Evolutionary conservation across 2,888 invertebrate genomes (phyloP).

Genomic region (Cataglyphis rosenhaueri): DNA sequence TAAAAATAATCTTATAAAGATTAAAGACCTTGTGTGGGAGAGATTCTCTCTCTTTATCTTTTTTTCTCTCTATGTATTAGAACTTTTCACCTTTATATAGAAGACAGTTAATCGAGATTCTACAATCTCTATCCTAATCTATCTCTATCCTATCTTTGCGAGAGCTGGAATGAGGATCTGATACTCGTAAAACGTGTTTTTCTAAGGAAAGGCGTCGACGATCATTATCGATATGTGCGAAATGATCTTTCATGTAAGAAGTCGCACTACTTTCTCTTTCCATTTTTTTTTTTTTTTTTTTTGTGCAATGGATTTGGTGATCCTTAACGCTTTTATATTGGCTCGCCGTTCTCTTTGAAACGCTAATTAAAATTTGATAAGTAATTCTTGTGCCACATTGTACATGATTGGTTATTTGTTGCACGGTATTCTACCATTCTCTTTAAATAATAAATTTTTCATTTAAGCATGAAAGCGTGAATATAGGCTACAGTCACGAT

Average conservation of each 20-base stretch:
- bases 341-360: not conserved
- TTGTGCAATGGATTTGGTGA: constrained; percentile 15
- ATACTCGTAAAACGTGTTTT: constrained; percentile 32
- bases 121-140: constrained; percentile 8
- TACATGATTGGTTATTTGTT: constrained; percentile 1
- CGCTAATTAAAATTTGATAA: constrained; percentile 5
- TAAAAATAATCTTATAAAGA: not conserved
- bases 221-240: constrained; percentile 24
- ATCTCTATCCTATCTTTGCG: not conserved
- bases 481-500: constrained; percentile 8
- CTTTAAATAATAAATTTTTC: not conserved
- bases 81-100: not conserved
- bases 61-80: not conserved
- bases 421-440: not conserved
- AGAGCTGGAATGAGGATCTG: not conserved
- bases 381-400: not conserved
- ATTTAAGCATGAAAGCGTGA: constrained; percentile 4
- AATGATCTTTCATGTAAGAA: constrained; percentile 38
- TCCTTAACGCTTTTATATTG: not conserved
- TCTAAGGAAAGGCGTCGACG: constrained; percentile 15
- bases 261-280: constrained; percentile 34
- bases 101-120: not conserved
- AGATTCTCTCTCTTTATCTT: not conserved
- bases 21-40: not conserved
- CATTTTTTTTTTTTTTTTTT: constrained; percentile 34